Evolutionary conservation across 2,113 vertebrate species (phyloP), one percentile per base, ranked within the genome.

Genomic region (Rhineura floridana): DNA sequence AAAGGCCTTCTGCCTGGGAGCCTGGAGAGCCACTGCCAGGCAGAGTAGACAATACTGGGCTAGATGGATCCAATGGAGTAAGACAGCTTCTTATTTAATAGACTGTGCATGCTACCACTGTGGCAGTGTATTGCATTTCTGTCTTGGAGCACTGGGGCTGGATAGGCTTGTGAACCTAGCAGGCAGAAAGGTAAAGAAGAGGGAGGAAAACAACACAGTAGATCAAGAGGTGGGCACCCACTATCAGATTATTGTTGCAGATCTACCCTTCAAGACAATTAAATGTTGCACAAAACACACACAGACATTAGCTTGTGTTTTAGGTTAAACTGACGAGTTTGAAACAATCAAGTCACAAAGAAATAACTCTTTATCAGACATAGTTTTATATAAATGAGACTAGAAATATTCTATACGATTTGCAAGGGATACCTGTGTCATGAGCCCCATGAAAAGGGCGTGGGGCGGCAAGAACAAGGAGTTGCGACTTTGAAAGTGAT

Each of bases 311-410:
- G 13, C 3, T 33, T 52, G 72, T 19, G 11, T 33, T 78, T 30
- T 50, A 50, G 0, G 0, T 25, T 3, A 33, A n/a, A n/a, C 17
- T 70, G 81, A 11, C n/a, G n/a, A n/a, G n/a, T n/a, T n/a, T n/a
- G n/a, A n/a, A n/a, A n/a, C n/a, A n/a, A n/a, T n/a, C n/a, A n/a
- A n/a, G n/a, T n/a, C n/a, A 80, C 79, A 33, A 91, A 85, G 63
- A 87, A 81, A 23, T 21, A 39, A 86, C 1, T 39, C 15, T 23
- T 55, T 39, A 42, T 42, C 82, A 42, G 25, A 44, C 65, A 84
- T 25, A 33, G 12, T 30, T 62, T 44, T 76, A 42, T 25, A 42
- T 30, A 46, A 55, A 73, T 59, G 12, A 30, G 3, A 52, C 46
- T 42, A 73, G 28, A 75, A 55, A 73, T 55, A 59, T 36, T 72